Evolutionary conservation across 2,797 vertebrate genomes (phyloP).

Genomic region (Oreortyx pictus): DNA sequence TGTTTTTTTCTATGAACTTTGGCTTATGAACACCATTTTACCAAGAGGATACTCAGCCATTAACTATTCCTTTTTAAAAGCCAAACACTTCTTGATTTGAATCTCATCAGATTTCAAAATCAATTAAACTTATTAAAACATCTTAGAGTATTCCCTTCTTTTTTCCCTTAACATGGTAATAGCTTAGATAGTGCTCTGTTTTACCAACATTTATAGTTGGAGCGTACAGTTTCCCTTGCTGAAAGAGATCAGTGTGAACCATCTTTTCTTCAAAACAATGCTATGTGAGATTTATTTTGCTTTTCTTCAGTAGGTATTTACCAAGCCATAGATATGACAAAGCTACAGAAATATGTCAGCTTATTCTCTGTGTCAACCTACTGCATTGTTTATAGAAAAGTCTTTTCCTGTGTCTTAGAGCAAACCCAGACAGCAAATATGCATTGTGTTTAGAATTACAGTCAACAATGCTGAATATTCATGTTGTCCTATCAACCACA

Average conservation of each 20-base stretch:
- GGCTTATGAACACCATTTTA: not conserved
- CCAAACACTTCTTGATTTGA: constrained; percentile 34
- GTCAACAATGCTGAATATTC: rapidly evolving
- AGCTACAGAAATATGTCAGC: not conserved
- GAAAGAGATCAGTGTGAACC: not conserved
- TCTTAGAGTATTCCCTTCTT: constrained; percentile 52
- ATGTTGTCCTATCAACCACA: not conserved
- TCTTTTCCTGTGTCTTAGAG: not conserved
- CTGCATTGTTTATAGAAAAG: not conserved
- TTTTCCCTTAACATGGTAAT: constrained; percentile 61
- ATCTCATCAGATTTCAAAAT: constrained; percentile 66
- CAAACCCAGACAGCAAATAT: not conserved
- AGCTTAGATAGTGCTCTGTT: constrained; percentile 43
- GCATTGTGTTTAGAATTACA: not conserved
- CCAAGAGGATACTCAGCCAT: not conserved
- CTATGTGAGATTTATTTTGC: not conserved
- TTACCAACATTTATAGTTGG: constrained; percentile 1
- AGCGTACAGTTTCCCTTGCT: not conserved
- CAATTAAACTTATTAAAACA: constrained; percentile 61
- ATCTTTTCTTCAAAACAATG: not conserved
- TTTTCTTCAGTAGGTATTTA: not conserved
- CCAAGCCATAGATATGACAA: not conserved
- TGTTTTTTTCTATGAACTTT: not conserved
- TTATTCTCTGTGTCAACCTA: not conserved
- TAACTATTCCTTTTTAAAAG: not conserved